phyloP scores from a whole-genome alignment of 2,797 vertebrate genomes.

The Bryconaethiops microstoma region DNA sequence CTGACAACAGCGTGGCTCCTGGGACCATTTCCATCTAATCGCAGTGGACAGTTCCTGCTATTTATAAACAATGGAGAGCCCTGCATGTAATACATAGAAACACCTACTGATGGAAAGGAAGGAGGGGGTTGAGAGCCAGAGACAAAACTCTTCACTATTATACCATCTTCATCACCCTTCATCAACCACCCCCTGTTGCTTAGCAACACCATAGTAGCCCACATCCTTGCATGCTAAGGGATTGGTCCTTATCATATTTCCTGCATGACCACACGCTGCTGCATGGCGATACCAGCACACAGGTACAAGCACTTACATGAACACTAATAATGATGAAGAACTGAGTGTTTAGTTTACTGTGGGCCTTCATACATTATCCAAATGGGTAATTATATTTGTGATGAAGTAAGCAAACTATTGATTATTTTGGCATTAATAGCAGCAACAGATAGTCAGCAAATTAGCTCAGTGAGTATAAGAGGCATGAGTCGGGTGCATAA shows the following conservation, averaged over 20 bases:
- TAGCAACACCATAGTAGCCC: constrained; percentile 54
- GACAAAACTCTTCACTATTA: constrained; percentile 47
- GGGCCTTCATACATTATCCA: neutral
- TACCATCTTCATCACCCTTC: constrained; percentile 34
- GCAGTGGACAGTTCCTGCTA: constrained; percentile 68
- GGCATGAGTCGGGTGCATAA: too few relatives aligned
- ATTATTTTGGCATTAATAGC: too few relatives aligned
- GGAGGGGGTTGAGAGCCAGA: constrained; percentile 6
- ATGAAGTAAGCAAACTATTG: too few relatives aligned
- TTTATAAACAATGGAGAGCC: constrained; percentile 56
- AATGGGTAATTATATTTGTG: too few relatives aligned
- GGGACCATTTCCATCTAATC: constrained; percentile 66
- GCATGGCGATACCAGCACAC: constrained; percentile 28
- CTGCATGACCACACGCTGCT: constrained; percentile 16
- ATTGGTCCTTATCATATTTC: constrained; percentile 7
- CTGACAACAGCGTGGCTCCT: constrained; percentile 57
- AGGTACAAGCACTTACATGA: constrained; percentile 15
- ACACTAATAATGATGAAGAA: neutral
- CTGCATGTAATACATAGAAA: constrained; percentile 49
- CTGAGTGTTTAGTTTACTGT: neutral
- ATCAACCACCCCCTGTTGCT: constrained; percentile 54
- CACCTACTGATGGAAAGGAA: constrained; percentile 47
- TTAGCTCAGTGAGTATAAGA: too few relatives aligned
- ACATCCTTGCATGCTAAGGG: constrained; percentile 22
- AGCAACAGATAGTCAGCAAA: too few relatives aligned